phyloP scores from a whole-genome alignment of 2,797 vertebrate species.

The Pseudochirops cupreus region DNA sequence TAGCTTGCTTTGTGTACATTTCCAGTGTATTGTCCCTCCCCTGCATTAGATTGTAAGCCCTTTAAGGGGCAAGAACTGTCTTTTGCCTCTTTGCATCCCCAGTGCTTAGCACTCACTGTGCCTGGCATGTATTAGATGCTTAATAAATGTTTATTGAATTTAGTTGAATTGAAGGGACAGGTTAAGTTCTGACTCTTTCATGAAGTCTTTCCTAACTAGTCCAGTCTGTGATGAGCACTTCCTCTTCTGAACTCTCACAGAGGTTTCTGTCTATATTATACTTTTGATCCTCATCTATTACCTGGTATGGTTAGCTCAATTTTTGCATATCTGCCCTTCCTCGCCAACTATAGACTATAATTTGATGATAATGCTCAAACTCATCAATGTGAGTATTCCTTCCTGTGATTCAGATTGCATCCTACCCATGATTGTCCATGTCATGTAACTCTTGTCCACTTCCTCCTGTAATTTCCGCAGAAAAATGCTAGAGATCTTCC shows the following conservation, averaged over 20 bases:
- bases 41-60: background rate
- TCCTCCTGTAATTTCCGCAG: background rate
- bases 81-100: background rate
- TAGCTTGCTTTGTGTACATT: background rate
- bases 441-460: background rate
- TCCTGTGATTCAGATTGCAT: background rate
- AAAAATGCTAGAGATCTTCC: background rate
- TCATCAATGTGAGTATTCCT: background rate
- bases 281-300: background rate
- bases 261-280: background rate
- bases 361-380: background rate
- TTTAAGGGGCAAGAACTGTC: background rate
- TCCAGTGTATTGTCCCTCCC: background rate
- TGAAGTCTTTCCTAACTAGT: background rate
- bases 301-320: background rate
- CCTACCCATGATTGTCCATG: background rate
- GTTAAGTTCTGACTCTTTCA: background rate
- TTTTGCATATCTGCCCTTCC: background rate
- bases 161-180: background rate
- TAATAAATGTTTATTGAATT: background rate
- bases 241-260: background rate
- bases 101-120: background rate
- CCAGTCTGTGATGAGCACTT: background rate
- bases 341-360: background rate
- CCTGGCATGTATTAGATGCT: background rate